These are phyloP conservation scores for Actinernus sp. DNA, from an alignment of 92 coral and sea anemone species.

Conservation along the genomic window DNA sequence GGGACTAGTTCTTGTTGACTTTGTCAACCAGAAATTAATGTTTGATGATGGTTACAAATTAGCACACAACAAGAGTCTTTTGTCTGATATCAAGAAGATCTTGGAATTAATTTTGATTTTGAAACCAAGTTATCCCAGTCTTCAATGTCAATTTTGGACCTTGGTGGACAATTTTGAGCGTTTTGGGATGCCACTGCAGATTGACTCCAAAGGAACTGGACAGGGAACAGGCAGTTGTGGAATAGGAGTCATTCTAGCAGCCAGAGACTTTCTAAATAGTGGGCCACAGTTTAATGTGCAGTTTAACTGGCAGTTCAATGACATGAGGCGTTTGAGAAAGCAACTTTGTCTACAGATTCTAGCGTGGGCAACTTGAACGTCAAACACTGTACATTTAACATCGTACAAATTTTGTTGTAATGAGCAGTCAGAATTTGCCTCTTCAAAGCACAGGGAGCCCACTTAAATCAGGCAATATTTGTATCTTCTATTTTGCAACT, in stretches of 20 bases:
- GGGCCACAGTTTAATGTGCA: constrained; percentile 8
- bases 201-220: background rate
- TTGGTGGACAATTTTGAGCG: constrained; percentile 7
- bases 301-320: constrained; percentile 23
- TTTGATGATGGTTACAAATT: constrained; percentile 48
- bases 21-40: background rate
- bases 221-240: constrained; percentile 67
- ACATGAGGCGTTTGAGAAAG: constrained; percentile 42
- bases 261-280: constrained; percentile 37
- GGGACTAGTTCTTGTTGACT: constrained; percentile 50
- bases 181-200: constrained; percentile 66
- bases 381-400: no score
- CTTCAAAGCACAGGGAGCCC: no score
- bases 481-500: no score
- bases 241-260: constrained; percentile 60
- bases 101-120: constrained; percentile 7
- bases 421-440: no score
- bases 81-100: constrained; percentile 13
- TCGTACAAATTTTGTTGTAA: no score
- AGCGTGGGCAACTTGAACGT: constrained; percentile 36
- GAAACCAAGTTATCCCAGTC: background rate
- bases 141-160: constrained; percentile 32
- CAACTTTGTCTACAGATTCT: constrained; percentile 29
- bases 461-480: no score
- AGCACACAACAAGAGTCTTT: constrained; percentile 5